Evolutionary conservation across 2,888 invertebrate genomes (phyloP), one percentile per base, ranked within the genome.

Genomic region (Plebejus melissa): DNA sequence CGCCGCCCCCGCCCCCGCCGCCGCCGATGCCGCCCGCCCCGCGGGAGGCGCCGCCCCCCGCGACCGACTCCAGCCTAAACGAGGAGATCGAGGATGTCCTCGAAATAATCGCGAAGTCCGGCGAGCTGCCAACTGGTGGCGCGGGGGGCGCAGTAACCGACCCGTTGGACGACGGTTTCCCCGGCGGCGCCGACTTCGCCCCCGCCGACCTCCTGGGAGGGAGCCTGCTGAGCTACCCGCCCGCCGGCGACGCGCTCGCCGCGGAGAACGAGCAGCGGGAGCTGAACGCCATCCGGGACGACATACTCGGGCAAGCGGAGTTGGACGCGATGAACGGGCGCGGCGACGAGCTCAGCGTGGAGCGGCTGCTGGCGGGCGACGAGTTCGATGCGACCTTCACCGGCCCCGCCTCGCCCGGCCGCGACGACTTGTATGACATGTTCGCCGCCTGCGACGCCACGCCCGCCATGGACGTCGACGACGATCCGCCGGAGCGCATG

Each of bases 91-190:
- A 98, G 84, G 98, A 99, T 88, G 98, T 99, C 0, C 91, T 99
- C 76, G 98, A 99, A 86, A 98, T 99, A 80, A 94, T 99, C 16
- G 98, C 98, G 70, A 97, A 98, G 84, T 98, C 98, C 86, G 98
- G 98, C 13, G 98, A 98, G 85, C 88, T 98, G 76, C 98, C 98
- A 9, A 98, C 98, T 82, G 98, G 98, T 0, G 98, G 97, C 0
- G 95, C 83, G 57, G 87, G 96, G 81, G 95, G 79, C 86, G 94
- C 78, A 94, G 95, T 41, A 94, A 96, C 46, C 89, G 88, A 79
- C 80, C 86, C 82, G 77, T 86, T 83, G 75, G 86, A 87, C 69
- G 80, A 83, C 4, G 83, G 82, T 28, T 87, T 83, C 77, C 82
- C 84, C 32, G 81, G 84, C 2, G 82, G 86, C 2, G 82, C 86